Base-by-base conservation (phyloP, 2,797 vertebrate species). In the Momotus momota region DNA sequence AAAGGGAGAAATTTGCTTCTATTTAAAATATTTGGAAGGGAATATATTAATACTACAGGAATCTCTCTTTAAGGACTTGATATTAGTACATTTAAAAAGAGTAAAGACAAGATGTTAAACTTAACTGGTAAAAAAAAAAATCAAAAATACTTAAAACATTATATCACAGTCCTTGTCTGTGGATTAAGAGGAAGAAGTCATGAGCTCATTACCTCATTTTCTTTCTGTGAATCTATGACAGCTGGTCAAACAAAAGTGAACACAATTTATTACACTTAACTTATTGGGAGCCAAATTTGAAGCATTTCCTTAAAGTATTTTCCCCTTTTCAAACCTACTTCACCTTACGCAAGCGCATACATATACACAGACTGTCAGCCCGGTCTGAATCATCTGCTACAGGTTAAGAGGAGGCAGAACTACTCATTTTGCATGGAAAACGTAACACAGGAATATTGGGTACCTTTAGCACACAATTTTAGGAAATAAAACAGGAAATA, bases 21-120 rank as follows among this genome's bases (percentile, higher is more conserved):
- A 55, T 70, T 80, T 81, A 92, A 79, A 92, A 75, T 81, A 85
- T 72, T 88, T 94, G 52, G 77, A 84, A 90, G 46, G 51, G 7
- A 94, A 75, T 51, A 83, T 40, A 74, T 6, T 41, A 88, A 35
- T 74, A 72, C 26, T 71, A 67, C 23, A 82, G 40, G 49, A 71
- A 83, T 48, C 8, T 29, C 31, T 49, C 57, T 81, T 41, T 40
- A 65, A 58, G 62, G 49, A 81, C 19, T 72, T 83, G 23, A 58
- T 26, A 55, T 58, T 33, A 19, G 57, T 18, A 84, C 4, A 40
- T 49, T 74, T 20, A 22, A 79, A 81, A 90, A 69, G 27, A 41
- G 12, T 7, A 45, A 62, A 70, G 31, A 19, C 14, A 82, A 60
- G 52, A 81, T 55, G 62, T 46, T 83, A 80, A 88, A 57, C 6